Evolutionary conservation across 2,113 vertebrate genomes (phyloP).

Genomic region (Zosterops borbonicus): DNA sequence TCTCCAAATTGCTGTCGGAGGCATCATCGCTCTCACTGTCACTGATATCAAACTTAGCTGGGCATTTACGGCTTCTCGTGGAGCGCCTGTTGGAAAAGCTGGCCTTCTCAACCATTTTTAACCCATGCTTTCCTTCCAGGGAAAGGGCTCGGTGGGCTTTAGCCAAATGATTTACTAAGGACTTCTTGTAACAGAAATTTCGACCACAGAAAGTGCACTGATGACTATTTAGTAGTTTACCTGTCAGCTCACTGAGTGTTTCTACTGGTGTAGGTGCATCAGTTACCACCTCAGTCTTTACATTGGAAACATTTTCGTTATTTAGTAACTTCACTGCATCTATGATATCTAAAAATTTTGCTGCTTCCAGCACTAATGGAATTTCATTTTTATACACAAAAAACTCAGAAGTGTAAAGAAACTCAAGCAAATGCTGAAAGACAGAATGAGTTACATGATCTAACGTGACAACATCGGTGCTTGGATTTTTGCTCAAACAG

Average conservation of each 20-base stretch:
- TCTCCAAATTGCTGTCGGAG: conserved; percentile 66
- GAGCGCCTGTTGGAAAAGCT: conserved; percentile 78
- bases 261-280: conserved; percentile 46
- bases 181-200: conserved; percentile 81
- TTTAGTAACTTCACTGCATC: conserved; percentile 89
- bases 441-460: conserved; percentile 90
- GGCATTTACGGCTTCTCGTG: conserved; percentile 81
- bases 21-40: conserved; percentile 67
- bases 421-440: conserved; percentile 89
- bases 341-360: conserved; percentile 94
- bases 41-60: conserved; percentile 79
- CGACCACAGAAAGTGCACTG: conserved; percentile 77
- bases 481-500: conserved; percentile 88
- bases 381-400: conserved; percentile 85
- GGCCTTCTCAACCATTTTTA: conserved; percentile 74
- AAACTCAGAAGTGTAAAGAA: conserved; percentile 93
- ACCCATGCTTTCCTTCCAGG: conserved; percentile 62
- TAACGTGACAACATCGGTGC: conserved; percentile 81
- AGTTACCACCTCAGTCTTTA: conserved; percentile 58
- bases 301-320: conserved; percentile 64
- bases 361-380: conserved; percentile 85
- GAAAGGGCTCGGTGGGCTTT: conserved; percentile 72
- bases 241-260: conserved; percentile 64
- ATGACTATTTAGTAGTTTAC: conserved; percentile 66
- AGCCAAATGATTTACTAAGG: conserved; percentile 79